phyloP scores from a whole-genome alignment of 2,113 vertebrate genomes.

The Etia nguti region DNA sequence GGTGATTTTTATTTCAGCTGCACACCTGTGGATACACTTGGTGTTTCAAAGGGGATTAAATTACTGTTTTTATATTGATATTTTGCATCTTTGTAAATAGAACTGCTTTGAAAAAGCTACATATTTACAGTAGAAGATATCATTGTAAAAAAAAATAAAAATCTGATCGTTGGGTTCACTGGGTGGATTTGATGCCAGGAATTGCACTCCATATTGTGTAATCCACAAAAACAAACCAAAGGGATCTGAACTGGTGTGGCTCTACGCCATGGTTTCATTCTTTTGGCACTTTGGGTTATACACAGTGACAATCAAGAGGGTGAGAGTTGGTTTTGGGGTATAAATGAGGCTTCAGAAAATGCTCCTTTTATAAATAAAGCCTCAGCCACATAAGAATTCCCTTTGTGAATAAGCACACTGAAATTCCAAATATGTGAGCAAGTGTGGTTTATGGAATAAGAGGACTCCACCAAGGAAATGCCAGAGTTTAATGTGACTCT shows the following conservation, averaged over 20 bases:
- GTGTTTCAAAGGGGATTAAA: not conserved
- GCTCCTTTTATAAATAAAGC: not conserved
- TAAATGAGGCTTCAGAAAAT: not conserved
- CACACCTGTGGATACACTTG: not conserved
- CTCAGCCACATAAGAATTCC: not conserved
- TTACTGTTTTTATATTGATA: not conserved
- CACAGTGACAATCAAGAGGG: not conserved
- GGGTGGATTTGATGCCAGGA: slow-evolving; percentile 26
- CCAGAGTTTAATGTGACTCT: slow-evolving; percentile 28
- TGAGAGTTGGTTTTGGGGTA: not conserved
- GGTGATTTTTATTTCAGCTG: not conserved
- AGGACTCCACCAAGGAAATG: not conserved
- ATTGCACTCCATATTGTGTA: not conserved
- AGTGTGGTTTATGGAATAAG: not conserved
- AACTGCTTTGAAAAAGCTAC: not conserved
- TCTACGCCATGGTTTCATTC: not conserved
- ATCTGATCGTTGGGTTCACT: not conserved
- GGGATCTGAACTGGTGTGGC: not conserved
- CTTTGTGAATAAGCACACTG: not conserved
- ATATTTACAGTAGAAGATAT: not conserved
- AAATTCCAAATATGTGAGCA: not conserved
- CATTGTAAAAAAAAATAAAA: not conserved
- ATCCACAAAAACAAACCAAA: not conserved
- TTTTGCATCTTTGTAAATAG: not conserved
- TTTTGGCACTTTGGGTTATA: not conserved